Evolutionary conservation across 2,888 invertebrate species (phyloP), one percentile per base, ranked within the genome.

Genomic region (Tenthredo scrophulariae): DNA sequence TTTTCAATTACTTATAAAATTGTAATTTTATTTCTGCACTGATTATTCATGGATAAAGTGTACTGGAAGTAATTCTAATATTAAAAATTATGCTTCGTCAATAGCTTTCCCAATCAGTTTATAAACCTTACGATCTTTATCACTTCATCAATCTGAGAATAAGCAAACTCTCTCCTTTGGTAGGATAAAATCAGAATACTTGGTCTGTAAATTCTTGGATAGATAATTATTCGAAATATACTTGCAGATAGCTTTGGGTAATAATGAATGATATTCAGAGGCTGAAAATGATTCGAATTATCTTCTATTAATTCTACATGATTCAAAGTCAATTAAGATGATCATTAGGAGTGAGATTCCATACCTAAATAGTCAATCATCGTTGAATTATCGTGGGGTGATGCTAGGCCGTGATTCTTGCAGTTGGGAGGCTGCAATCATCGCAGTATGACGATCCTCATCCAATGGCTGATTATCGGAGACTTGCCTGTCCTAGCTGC

Each of bases 401-500:
- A 88, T 87, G 75, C 79, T 88, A 86, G 87, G 86, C 86, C 88
- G 87, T 89, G 90, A 91, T 91, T 90, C 88, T 90, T 91, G 88
- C 90, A 91, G 91, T 89, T 89, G 88, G 87, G 86, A 88, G 88
- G 85, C 88, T 88, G 86, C 84, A 83, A 87, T 89, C 87, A 84
- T 85, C 88, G 58, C 89, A 87, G 84, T 86, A 88, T 80, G 85
- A 86, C 86, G 85, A 85, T 87, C 40, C 26, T 67, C 91, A 90
- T 88, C 90, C 89, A 72, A 90, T 91, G 91, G 89, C 91, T 79
- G 91, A 91, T 89, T 92, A 92, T 89, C 90, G 91, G 84, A 89
- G 93, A 87, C 90, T 93, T 37, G 88, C 90, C 87, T 93, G 93
- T 88, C 93, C 93, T n/a, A 91, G 91, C 87, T 93, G 93, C 87